Conservation (phyloP, 2,797 vertebrate species). For the Esox lucius region DNA sequence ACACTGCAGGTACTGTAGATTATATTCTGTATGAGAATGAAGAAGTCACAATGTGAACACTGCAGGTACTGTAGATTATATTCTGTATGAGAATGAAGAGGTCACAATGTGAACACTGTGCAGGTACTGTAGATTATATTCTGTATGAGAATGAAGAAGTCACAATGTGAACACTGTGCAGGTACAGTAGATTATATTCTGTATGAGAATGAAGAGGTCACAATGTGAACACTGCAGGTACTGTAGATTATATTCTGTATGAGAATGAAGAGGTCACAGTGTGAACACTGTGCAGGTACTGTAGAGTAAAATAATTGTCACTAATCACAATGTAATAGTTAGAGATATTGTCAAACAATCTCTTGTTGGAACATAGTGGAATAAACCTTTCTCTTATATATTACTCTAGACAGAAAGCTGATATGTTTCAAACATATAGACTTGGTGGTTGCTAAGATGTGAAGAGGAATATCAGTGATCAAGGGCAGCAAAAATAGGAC, state of each 20-base stretch:
- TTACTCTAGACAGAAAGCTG: too few species aligned
- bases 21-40: constrained; percentile 1
- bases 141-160: background rate
- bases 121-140: constrained; percentile 12
- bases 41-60: background rate
- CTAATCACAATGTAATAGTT: too few species aligned
- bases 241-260: background rate
- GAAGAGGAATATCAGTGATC: too few species aligned
- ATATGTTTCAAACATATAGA: too few species aligned
- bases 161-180: background rate
- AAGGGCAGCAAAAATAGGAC: too few species aligned
- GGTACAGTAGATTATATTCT: constrained; percentile 13
- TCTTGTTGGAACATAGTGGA: too few species aligned
- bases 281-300: background rate
- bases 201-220: background rate
- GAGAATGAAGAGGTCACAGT: constrained; percentile 1
- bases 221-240: background rate
- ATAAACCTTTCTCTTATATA: too few species aligned
- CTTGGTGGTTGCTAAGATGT: too few species aligned
- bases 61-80: constrained; percentile 1
- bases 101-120: background rate
- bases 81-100: constrained; percentile 1
- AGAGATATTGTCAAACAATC: too few species aligned
- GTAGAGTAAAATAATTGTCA: background rate
- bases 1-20: background rate